phyloP scores from a whole-genome alignment of 37 sponge, comb jelly and placozoan species.

The Dysidea cf. avara region DNA sequence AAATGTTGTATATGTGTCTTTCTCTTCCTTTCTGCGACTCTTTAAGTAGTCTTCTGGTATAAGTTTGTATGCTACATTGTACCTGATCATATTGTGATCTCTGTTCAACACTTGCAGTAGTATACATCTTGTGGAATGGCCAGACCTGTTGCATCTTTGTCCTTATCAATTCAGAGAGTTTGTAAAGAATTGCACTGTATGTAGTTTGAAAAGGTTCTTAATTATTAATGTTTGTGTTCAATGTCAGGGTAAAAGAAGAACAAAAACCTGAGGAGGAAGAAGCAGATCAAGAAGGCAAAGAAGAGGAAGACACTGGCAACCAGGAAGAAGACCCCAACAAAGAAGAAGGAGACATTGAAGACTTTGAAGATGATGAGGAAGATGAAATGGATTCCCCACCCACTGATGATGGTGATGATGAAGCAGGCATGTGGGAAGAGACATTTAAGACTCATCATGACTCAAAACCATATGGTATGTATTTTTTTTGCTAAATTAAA shows the following conservation, averaged over 20 bases:
- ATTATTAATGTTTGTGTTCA: background rate
- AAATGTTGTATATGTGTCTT: too few relatives aligned
- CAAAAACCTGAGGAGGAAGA: slow-evolving; percentile 12
- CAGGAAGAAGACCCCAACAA: slow-evolving; percentile 8
- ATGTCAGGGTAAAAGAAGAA: background rate
- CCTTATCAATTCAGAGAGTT: too few relatives aligned
- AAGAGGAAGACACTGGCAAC: slow-evolving; percentile 14
- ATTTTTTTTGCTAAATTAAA: background rate
- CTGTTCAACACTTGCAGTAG: too few relatives aligned
- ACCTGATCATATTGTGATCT: too few relatives aligned
- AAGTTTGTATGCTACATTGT: too few relatives aligned
- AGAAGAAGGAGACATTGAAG: slow-evolving; percentile 26
- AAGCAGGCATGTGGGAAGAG: slow-evolving; percentile 89
- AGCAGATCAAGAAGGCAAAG: slow-evolving; percentile 2
- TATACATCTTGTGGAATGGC: too few relatives aligned
- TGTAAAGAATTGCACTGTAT: too few relatives aligned
- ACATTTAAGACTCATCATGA: slow-evolving; percentile 90
- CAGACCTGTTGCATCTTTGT: too few relatives aligned
- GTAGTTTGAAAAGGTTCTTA: too few relatives aligned
- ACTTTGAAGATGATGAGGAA: slow-evolving; percentile 2
- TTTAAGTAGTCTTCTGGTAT: too few relatives aligned
- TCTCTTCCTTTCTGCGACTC: too few relatives aligned
- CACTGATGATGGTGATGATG: slow-evolving; percentile 24
- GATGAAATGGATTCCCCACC: slow-evolving; percentile 8
- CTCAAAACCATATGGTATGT: slow-evolving; percentile 89